These are phyloP conservation scores for Amphimedon queenslandica DNA, from an alignment of 37 sponge, comb jelly and placozoan species.

Conservation along the genomic window DNA sequence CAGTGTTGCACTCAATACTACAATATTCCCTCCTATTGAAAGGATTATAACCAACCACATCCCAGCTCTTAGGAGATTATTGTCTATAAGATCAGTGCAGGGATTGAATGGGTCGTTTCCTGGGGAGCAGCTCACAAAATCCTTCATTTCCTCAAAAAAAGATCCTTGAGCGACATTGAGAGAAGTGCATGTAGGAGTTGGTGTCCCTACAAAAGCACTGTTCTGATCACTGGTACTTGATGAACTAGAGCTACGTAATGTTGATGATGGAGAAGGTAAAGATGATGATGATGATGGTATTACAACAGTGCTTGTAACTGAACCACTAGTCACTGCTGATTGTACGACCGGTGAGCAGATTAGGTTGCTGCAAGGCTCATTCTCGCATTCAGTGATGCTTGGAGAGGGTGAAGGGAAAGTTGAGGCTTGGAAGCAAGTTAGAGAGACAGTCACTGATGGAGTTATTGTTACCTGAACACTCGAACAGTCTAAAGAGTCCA, in stretches of 20 bases:
- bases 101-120: slow-evolving; percentile 53
- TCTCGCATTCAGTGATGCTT: no score
- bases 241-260: background rate
- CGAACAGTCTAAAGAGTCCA: background rate
- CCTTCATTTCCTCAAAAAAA: background rate
- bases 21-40: slow-evolving; percentile 41
- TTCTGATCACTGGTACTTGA: background rate
- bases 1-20: slow-evolving; percentile 48
- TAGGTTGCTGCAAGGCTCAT: no score
- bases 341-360: no score
- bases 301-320: no score
- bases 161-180: background rate
- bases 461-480: no score
- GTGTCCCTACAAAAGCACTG: background rate
- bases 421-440: no score
- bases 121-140: slow-evolving; percentile 27
- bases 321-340: no score
- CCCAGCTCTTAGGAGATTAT: slow-evolving; percentile 16
- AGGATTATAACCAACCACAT: slow-evolving; percentile 64
- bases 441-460: no score
- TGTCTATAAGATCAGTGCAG: slow-evolving; percentile 57
- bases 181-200: background rate
- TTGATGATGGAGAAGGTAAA: background rate
- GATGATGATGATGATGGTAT: background rate
- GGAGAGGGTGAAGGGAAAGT: no score